Evolutionary conservation across 2,888 invertebrate genomes (phyloP), one percentile per base, ranked within the genome.

Genomic region (Drosophila emarginata): DNA sequence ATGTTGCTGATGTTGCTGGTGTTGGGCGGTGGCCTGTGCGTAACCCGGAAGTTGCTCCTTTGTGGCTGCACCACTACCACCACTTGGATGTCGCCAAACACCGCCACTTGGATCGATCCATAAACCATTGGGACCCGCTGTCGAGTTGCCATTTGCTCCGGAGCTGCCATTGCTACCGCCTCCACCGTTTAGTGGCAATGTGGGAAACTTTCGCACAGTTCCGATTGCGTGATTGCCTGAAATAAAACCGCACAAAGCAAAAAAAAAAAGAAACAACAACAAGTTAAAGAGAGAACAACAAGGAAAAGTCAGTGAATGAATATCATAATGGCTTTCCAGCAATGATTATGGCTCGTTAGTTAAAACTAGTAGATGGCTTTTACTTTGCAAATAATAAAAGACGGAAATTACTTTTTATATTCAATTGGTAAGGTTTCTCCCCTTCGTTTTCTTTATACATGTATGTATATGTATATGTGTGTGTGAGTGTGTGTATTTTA

Each of bases 161-260:
- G 57, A 68, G 9, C 61, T 69, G 39, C 23, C 54, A 45, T 64
- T 66, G 50, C 56, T 65, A n/a, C 67, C 66, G 7, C 70, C 72
- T 63, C 88, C 91, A 53, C 90, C 87, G 82, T 91, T 92, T 80
- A 92, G 86, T 66, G 92, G 92, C 70, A 92, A 80, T 63, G 92
- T 92, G 75, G 92, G 92, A 81, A 92, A 92, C 88, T 92, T 92
- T 88, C 92, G 89, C 80, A 92, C 91, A 78, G 92, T 91, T 78
- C 92, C 92, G 87, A 92, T 92, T 90, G 92, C 91, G 91, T 92
- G 92, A 91, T 92, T 92, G 71, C 92, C 92, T 92, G 82, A 79
- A 90, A 91, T 91, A 84, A 80, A 74, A 76, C 70, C 69, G 39
- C 14, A 45, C 45, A 45, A 14, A 37, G n/a, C 37, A 11, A 45